Evolutionary conservation across 2,888 invertebrate species (phyloP).

Genomic region (Mermis nigrescens): DNA sequence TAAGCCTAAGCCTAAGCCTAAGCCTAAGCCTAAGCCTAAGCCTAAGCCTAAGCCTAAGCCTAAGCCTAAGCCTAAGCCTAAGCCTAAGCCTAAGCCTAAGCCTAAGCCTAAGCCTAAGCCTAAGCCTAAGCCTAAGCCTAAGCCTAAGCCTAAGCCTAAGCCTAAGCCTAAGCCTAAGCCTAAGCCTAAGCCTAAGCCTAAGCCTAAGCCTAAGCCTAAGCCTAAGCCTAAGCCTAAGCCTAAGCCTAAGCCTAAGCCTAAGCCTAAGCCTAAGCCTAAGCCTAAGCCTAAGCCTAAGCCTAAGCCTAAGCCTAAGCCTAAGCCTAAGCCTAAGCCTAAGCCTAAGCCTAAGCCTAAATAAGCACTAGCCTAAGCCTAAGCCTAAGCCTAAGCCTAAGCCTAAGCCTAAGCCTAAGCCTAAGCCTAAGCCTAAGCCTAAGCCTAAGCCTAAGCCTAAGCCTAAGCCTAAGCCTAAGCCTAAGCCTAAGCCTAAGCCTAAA

Average conservation of each 20-base stretch:
- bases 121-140: conserved; percentile 4
- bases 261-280: neutral
- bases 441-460: conserved; percentile 9
- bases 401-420: conserved; percentile 9
- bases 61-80: neutral
- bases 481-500: conserved; percentile 3
- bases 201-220: conserved; percentile 1
- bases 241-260: neutral
- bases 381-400: conserved; percentile 7
- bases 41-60: conserved; percentile 4
- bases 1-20: conserved; percentile 2
- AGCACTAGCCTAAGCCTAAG: conserved; percentile 7
- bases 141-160: conserved; percentile 1
- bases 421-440: conserved; percentile 1
- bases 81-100: conserved; percentile 1
- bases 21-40: conserved; percentile 1
- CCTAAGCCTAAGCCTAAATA: conserved; percentile 3
- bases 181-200: neutral
- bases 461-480: conserved; percentile 4
- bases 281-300: neutral
- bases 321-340: neutral
- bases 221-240: conserved; percentile 4
- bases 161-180: conserved; percentile 4
- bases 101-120: conserved; percentile 4
- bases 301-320: neutral